Base-by-base conservation (phyloP, 1,140 invertebrate genomes). In the Camponotus vicinus region DNA sequence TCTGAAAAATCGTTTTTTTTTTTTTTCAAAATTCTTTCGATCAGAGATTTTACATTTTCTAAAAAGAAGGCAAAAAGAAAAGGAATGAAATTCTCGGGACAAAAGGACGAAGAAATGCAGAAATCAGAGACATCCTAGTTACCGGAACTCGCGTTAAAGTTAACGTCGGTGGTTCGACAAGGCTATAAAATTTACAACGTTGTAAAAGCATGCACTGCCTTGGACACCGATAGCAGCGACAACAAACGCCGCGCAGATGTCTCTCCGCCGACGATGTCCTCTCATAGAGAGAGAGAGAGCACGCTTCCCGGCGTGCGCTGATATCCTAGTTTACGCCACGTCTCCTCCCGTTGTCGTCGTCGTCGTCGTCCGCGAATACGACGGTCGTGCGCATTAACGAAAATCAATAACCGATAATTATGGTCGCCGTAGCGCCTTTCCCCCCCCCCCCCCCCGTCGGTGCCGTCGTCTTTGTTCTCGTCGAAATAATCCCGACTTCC, bases 381-480 rank as follows among this genome's bases (percentile, higher is more conserved):
- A 61, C 55, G 79, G 69, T 83, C 79, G 79, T 83, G 79, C 79
- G 79, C 79, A 83, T 83, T 83, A 83, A 83, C 79, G 61, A 83
- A 83, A 83, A 83, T 83, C 79, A 83, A 83, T 83, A 83, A 83
- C 79, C 79, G 61, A 83, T 83, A 83, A 83, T 83, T 83, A 83
- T 83, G 79, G 79, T 82, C 67, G 79, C 67, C 67, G 79, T 61
- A 57, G 55, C 21, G 52, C 27, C 67, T 45, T 11, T 34, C 27
- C 2, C 37, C 8, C 21, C 75, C 1, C 13, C n/a, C 3, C 13
- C 21, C 11, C 7, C 6, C 37, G 15, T 55, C 11, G 37, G 37
- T 27, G 15, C 49, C 11, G 37, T 49, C 40, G 67, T 82, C 67
- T 73, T 82, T 82, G 78, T 82, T 27, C 52, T 61, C 78, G 37